phyloP scores from a whole-genome alignment of 2,797 vertebrate species.

The Chelidonichthys spinosus region DNA sequence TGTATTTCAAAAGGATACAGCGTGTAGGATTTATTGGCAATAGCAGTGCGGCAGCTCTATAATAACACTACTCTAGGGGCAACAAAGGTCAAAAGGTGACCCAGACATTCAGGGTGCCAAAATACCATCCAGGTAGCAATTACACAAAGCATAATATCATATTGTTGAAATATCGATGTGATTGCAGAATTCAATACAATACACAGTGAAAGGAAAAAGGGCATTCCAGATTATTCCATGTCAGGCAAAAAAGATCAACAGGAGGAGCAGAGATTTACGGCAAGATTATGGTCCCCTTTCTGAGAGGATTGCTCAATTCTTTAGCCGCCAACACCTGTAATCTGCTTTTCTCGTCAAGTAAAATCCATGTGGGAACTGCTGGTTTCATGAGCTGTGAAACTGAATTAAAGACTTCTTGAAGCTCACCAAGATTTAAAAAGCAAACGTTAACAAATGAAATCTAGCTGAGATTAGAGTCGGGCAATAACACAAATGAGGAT shows the following conservation, averaged over 20 bases:
- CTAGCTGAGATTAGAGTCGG: neutral
- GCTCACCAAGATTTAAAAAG: neutral
- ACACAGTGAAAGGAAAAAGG: neutral
- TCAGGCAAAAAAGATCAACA: neutral
- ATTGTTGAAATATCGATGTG: neutral
- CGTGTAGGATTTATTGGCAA: too few relatives aligned
- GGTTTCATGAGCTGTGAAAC: neutral
- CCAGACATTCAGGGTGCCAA: neutral
- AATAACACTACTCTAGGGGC: too few relatives aligned
- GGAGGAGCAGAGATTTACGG: neutral
- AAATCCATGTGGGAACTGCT: neutral
- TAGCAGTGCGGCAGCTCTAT: too few relatives aligned
- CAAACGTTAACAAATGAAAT: neutral
- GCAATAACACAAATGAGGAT: neutral
- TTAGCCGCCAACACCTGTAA: neutral
- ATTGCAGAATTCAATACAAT: conserved; percentile 9
- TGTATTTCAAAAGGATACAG: too few relatives aligned
- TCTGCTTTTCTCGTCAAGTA: neutral
- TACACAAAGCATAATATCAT: neutral
- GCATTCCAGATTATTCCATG: neutral
- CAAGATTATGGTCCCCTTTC: neutral
- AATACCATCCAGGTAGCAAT: neutral
- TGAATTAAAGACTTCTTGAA: too few relatives aligned
- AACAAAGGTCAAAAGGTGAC: neutral
- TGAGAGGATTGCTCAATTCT: conserved; percentile 2